These are phyloP conservation scores for Nibea albiflora DNA, from an alignment of 2,113 vertebrate genomes.

Conservation along the genomic window DNA sequence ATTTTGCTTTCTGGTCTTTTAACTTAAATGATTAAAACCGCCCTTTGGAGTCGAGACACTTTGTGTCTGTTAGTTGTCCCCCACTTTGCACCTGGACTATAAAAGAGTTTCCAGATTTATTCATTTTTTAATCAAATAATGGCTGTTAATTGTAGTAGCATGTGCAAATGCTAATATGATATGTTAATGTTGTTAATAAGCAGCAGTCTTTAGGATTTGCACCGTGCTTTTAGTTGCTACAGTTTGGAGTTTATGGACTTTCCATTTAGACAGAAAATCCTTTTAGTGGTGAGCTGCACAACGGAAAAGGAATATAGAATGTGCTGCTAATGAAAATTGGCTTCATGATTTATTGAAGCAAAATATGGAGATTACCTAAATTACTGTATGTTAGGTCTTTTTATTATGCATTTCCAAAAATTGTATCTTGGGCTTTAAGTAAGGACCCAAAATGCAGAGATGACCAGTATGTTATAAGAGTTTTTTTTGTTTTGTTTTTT, in stretches of 20 bases:
- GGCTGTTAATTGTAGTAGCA: slow-evolving; percentile 51
- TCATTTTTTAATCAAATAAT: slow-evolving; percentile 35
- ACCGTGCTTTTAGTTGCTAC: slow-evolving; percentile 7
- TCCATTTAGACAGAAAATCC: slow-evolving; percentile 17
- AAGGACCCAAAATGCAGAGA: too few relatives aligned
- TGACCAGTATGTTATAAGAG: too few relatives aligned
- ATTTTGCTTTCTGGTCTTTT: slow-evolving; percentile 25
- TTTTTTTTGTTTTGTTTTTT: too few relatives aligned
- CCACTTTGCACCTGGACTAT: background rate
- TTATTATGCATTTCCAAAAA: background rate
- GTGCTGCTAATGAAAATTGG: background rate
- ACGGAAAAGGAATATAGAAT: background rate
- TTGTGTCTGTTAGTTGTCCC: slow-evolving; percentile 1
- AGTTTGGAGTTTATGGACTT: slow-evolving; percentile 12
- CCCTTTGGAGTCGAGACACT: slow-evolving; percentile 22
- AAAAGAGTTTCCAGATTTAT: slow-evolving; percentile 17
- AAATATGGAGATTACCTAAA: background rate
- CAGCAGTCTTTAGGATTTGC: slow-evolving; percentile 21
- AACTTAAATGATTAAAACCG: slow-evolving; percentile 18
- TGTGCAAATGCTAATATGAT: slow-evolving; percentile 41
- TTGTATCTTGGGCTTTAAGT: too few relatives aligned
- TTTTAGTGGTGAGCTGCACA: slow-evolving; percentile 16
- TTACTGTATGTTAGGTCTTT: background rate
- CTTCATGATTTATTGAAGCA: background rate
- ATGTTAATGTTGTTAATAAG: slow-evolving; percentile 15